phyloP scores from a whole-genome alignment of 1,140 invertebrate species.

The Drosophila neocordata region DNA sequence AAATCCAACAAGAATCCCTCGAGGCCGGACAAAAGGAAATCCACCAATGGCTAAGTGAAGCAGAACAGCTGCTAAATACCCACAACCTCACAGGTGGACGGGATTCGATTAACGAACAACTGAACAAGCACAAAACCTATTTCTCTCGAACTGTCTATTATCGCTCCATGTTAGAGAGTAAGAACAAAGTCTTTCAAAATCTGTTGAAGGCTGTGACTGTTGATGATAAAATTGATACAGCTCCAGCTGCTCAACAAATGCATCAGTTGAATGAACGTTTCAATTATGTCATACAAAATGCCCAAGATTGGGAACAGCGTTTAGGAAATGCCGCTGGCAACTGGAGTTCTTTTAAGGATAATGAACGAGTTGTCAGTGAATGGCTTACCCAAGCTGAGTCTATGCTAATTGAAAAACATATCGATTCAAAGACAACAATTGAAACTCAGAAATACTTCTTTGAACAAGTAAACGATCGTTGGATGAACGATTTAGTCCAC shows the following conservation, averaged over 20 bases:
- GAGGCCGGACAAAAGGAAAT: slow-evolving; percentile 94
- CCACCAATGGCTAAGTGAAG: slow-evolving; percentile 91
- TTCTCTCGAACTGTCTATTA: slow-evolving; percentile 95
- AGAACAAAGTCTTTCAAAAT: slow-evolving; percentile 96
- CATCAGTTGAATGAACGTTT: slow-evolving; percentile 92
- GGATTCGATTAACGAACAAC: slow-evolving; percentile 88
- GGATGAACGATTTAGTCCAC: slow-evolving; percentile 91
- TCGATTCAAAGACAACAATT: slow-evolving; percentile 91
- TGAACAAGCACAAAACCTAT: slow-evolving; percentile 93
- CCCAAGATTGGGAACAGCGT: slow-evolving; percentile 90
- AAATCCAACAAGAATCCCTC: slow-evolving; percentile 95
- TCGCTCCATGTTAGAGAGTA: slow-evolving; percentile 96
- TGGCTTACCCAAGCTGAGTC: slow-evolving; percentile 94
- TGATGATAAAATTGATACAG: slow-evolving; percentile 88
- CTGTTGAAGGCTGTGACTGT: slow-evolving; percentile 91
- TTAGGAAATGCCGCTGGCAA: slow-evolving; percentile 90
- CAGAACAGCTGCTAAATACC: slow-evolving; percentile 88
- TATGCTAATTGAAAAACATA: slow-evolving; percentile 90
- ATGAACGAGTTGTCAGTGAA: slow-evolving; percentile 90
- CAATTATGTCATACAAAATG: slow-evolving; percentile 87
- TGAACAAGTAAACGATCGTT: slow-evolving; percentile 91
- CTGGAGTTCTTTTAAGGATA: slow-evolving; percentile 93
- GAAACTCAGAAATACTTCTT: slow-evolving; percentile 93
- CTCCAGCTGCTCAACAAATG: slow-evolving; percentile 88
- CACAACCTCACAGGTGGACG: slow-evolving; percentile 86